Evolutionary conservation across 2,113 vertebrate genomes (phyloP).

Genomic region (Salvelinus alpinus): DNA sequence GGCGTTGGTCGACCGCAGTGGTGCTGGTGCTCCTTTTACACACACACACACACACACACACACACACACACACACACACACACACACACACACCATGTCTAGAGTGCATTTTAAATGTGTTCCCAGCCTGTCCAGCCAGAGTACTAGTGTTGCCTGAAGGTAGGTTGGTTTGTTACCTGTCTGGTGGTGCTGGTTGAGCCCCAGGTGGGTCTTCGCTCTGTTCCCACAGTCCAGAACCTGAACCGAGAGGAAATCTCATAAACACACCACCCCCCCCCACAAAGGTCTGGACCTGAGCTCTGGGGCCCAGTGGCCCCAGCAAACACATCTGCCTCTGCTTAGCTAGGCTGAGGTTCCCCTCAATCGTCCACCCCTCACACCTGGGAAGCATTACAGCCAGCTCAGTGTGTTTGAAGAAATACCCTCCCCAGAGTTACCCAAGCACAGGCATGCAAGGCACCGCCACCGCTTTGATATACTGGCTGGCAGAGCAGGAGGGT

Average conservation of each 20-base stretch:
- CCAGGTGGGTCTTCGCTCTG: slow-evolving; percentile 15
- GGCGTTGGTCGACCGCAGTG: slow-evolving; percentile 1
- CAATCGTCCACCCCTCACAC: slow-evolving; percentile 54
- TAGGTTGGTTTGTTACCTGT: slow-evolving; percentile 64
- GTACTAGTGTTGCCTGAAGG: slow-evolving; percentile 28
- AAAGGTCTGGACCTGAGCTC: slow-evolving; percentile 59
- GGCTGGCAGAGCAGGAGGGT: slow-evolving; percentile 37
- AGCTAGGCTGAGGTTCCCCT: slow-evolving; percentile 43
- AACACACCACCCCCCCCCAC: slow-evolving; percentile 61
- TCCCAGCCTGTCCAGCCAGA: slow-evolving; percentile 28
- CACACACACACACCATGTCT: slow-evolving; percentile 18
- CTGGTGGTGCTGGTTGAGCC: slow-evolving; percentile 37
- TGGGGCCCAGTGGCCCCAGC: slow-evolving; percentile 18
- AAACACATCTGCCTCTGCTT: slow-evolving; percentile 70
- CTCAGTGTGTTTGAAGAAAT: slow-evolving; percentile 68
- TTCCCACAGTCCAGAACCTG: slow-evolving; percentile 59
- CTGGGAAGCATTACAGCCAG: slow-evolving; percentile 71
- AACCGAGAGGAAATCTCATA: slow-evolving; percentile 67
- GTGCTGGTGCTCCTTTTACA: not conserved
- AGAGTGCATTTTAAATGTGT: slow-evolving; percentile 15
- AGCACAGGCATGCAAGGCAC: slow-evolving; percentile 38
- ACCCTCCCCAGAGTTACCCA: slow-evolving; percentile 56
- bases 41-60: not conserved
- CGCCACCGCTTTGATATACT: slow-evolving; percentile 57
- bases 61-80: not conserved